Base-by-base conservation (phyloP, 2,797 vertebrate genomes). In the Mallotus villosus region DNA sequence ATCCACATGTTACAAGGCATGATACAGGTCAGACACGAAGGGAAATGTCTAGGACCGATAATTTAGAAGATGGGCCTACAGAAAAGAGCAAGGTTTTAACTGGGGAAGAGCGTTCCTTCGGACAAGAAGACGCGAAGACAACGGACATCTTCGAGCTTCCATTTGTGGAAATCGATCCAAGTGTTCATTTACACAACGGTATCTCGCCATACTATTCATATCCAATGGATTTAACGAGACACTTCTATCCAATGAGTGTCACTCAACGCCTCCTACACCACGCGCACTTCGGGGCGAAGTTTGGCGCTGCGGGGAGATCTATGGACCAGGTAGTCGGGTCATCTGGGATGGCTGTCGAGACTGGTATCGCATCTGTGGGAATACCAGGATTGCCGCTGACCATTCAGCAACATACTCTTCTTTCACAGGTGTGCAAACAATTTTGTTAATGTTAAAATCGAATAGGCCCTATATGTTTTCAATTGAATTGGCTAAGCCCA, bases 351-450 rank as follows among this genome's bases (percentile, higher is more conserved):
- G 86, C 90, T 34, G 89, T 84, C 1, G 91, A 84, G 79, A 91
- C 85, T 29, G 93, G 93, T 90, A 92, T 91, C 70, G 91, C 89
- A 19, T 53, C 46, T 0, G 92, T 88, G 74, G 90, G 93, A 89
- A 89, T 92, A 22, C 85, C 90, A 0, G 87, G 91, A 24, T 78
- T 94, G 67, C 94, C 94, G 14, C 89, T 94, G 75, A 90, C 92
- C 79, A 88, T 94, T 21, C 95, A 94, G 57, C 94, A 94, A 81
- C 95, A 94, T 0, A 82, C 93, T 62, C 81, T 94, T 85, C 92
- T 93, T 11, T 94, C 93, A 0, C 93, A 94, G 94, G 93, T 95
- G 83, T 57, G 53, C 21, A 46, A 8, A 46, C 41, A 3, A 14
- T 46, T 46, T 46, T 46, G 41, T 46, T 46, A 8, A 46, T 46